Percentiles rank a stretch among this genome's conserved stretches.
These are phyloP conservation scores for Liasis olivaceus DNA, from an alignment of 2,797 vertebrate genomes.

Conservation along the genomic window DNA sequence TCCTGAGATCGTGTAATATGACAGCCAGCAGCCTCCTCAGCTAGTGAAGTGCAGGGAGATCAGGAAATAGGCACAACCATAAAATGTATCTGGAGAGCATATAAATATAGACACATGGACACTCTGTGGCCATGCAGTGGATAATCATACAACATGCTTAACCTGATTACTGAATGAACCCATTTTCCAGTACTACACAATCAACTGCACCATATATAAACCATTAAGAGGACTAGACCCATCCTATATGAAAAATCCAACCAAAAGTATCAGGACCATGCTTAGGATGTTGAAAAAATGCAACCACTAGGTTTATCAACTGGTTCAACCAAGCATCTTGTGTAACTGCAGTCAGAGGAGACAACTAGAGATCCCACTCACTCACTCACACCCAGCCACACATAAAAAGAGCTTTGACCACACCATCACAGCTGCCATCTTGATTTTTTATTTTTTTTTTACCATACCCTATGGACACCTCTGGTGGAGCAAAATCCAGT, in stretches of 20 bases:
- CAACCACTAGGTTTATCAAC: not conserved
- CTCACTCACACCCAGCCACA: no score
- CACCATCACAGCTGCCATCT: not conserved
- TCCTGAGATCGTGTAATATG: conserved; percentile 42
- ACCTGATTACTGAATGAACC: not conserved
- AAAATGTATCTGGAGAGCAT: not conserved
- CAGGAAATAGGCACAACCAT: not conserved
- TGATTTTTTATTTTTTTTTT: not conserved
- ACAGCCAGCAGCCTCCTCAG: conserved; percentile 19
- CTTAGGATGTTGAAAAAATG: not conserved
- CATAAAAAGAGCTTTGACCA: not conserved
- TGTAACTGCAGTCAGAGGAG: no score
- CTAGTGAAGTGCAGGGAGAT: not conserved
- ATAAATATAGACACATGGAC: not conserved
- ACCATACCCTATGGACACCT: not conserved
- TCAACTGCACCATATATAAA: not conserved
- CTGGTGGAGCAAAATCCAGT: not conserved
- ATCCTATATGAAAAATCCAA: not conserved
- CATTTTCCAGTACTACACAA: not conserved
- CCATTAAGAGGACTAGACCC: not conserved
- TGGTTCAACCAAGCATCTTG: not conserved
- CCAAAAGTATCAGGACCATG: not conserved
- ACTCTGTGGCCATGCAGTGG: not conserved
- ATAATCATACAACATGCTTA: not conserved
- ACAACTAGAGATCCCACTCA: no score